Percentiles rank a stretch among this genome's conserved stretches.
phyloP scores from a whole-genome alignment of 2,888 invertebrate species.

The Macaria notata region DNA sequence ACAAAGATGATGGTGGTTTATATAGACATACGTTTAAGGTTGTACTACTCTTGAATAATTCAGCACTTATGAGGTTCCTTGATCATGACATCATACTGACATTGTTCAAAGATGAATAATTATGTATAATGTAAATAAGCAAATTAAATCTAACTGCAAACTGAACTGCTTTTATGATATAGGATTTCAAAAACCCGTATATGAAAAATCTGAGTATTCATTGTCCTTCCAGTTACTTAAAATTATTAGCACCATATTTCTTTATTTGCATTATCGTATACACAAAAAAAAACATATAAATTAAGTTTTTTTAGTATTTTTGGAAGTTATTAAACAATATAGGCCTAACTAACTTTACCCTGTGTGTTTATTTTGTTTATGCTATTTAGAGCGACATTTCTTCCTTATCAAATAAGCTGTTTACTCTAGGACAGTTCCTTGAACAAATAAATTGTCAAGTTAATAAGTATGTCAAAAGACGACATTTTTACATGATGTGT shows the following conservation, averaged over 20 bases:
- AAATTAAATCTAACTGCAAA: background rate
- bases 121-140: conserved; percentile 20
- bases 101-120: conserved; percentile 20
- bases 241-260: too few species aligned
- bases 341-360: too few species aligned
- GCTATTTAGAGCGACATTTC: conserved; percentile 12
- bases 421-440: conserved; percentile 2
- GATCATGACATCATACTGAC: conserved; percentile 34
- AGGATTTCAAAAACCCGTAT: too few species aligned
- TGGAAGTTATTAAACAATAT: too few species aligned
- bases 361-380: conserved; percentile 17
- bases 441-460: background rate
- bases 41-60: conserved; percentile 40
- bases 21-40: background rate
- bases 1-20: background rate
- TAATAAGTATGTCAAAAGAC: background rate
- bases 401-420: conserved; percentile 21
- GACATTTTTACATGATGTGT: conserved; percentile 10
- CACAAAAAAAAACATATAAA: too few species aligned
- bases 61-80: conserved; percentile 35
- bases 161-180: too few species aligned
- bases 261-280: too few species aligned
- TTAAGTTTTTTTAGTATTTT: too few species aligned
- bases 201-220: too few species aligned
- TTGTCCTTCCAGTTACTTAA: too few species aligned